Evolutionary conservation across 2,888 invertebrate genomes (phyloP).

Genomic region (Meliscaeva auricollis): DNA sequence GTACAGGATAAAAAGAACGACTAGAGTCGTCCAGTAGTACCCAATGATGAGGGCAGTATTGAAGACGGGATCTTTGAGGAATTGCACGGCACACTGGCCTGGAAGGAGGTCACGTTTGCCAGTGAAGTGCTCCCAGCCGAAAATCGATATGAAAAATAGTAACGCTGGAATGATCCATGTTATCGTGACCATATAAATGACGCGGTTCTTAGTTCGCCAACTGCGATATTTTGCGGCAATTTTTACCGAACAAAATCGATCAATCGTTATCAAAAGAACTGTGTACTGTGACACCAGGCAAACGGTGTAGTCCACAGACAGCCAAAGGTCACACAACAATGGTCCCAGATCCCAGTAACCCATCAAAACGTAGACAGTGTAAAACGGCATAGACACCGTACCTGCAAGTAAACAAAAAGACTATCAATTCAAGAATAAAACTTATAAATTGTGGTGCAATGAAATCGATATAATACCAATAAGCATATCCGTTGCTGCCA

Average conservation of each 20-base stretch:
- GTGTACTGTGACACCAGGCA: constrained; percentile 99
- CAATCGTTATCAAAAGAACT: constrained; percentile 98
- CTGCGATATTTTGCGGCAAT: constrained; percentile 98
- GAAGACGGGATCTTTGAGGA: constrained; percentile 98
- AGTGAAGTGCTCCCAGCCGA: constrained; percentile 99
- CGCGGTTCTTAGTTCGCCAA: constrained; percentile 97
- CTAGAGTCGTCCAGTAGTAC: constrained; percentile 98
- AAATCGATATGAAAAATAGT: constrained; percentile 98
- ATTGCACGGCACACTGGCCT: constrained; percentile 97
- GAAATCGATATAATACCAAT: constrained; percentile 87
- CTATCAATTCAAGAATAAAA: background rate
- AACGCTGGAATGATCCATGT: constrained; percentile 99
- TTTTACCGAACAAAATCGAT: constrained; percentile 99
- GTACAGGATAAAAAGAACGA: constrained; percentile 97
- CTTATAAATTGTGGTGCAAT: background rate
- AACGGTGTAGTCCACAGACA: constrained; percentile 99
- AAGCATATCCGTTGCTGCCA: constrained; percentile 98
- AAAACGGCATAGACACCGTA: constrained; percentile 99
- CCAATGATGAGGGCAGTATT: constrained; percentile 98
- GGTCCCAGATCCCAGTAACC: constrained; percentile 99
- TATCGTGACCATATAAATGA: constrained; percentile 97
- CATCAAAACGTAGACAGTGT: constrained; percentile 98
- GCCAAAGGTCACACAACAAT: constrained; percentile 98
- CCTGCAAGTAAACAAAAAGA: constrained; percentile 89
- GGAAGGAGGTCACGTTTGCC: constrained; percentile 94